Conservation (phyloP, 2,113 vertebrate species). For the Tor tambroides region DNA sequence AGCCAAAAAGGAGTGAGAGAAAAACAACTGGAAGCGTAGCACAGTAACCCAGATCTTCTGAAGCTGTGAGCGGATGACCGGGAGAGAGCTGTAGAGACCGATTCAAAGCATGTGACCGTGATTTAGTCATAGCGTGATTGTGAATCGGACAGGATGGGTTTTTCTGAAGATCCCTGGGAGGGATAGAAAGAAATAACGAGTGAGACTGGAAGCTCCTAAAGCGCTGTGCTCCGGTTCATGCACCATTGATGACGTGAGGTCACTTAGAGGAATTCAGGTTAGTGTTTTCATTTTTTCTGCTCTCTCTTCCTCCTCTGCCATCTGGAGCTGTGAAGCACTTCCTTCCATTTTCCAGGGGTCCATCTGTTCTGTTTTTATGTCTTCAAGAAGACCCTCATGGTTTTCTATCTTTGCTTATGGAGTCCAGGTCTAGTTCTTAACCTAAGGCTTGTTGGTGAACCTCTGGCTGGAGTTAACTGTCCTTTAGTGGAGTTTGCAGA, state of each 20-base stretch:
- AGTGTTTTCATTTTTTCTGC: constrained; percentile 54
- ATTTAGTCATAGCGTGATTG: background rate
- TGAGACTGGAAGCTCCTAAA: constrained; percentile 58
- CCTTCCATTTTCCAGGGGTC: constrained; percentile 66
- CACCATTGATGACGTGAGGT: constrained; percentile 70
- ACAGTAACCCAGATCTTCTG: constrained; percentile 36
- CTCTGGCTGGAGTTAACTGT: constrained; percentile 3
- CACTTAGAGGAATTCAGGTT: constrained; percentile 71
- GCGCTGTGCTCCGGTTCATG: constrained; percentile 66
- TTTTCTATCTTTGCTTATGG: constrained; percentile 31
- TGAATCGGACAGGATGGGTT: background rate
- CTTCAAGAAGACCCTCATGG: constrained; percentile 61
- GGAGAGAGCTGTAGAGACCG: background rate
- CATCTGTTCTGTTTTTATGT: constrained; percentile 17
- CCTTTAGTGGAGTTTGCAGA: constrained; percentile 64
- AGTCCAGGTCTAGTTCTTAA: background rate
- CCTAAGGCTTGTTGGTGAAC: constrained; percentile 16
- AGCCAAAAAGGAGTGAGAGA: constrained; percentile 43
- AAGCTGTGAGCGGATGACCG: background rate
- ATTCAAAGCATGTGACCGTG: constrained; percentile 18
- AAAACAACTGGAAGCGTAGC: constrained; percentile 17
- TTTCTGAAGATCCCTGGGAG: background rate
- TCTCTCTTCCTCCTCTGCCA: constrained; percentile 45
- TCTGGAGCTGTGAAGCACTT: constrained; percentile 76
- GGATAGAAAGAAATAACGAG: background rate